Base-by-base conservation (phyloP, 2,888 invertebrate genomes). In the Myopa tessellatipennis region DNA sequence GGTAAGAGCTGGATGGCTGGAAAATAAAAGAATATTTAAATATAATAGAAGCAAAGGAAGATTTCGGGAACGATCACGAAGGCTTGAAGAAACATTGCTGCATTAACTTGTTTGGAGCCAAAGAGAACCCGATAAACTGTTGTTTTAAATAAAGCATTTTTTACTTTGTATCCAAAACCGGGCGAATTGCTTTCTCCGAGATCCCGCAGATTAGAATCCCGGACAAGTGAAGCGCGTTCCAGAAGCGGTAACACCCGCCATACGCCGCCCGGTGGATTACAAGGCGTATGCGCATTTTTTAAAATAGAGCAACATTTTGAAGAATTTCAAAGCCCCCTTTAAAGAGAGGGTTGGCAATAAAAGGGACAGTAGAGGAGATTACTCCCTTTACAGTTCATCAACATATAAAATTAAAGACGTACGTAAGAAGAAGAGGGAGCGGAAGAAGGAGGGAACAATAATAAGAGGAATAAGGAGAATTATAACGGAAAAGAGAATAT, bases 1-100 rank as follows among this genome's bases (percentile, higher is more conserved):
- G 88, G 86, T 85, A 84, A 85, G 82, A 76, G 86, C 88, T 88
- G 88, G 88, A 88, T 88, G 88, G 89, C 88, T 88, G 88, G 88
- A 88, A 85, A 82, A 75, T 78, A 75, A 79, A 79, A 18, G 55
- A 81, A 80, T 58, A 65, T 75, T 77, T 78, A 72, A 78, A 83
- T 81, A 80, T 82, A 82, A 82, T 80, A 45, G 10, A 50, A 61
- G 38, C 14, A 36, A 18, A 34, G 67, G 8, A 16, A 75, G 60
- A 58, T 55, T 18, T 68, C 26, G 40, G 45, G 5, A 74, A 55
- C 18, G 34, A 14, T 40, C 3, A 70, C 26, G n/a, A 70, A 18
- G 34, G 34, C 52, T 70, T 55, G 36, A 50, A 65, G 34, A 52
- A 63, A 63, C 61, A 63, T 73, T 1, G 5, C 40, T 60, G 60